These are phyloP conservation scores for Menura novaehollandiae DNA, from an alignment of 2,113 vertebrate genomes.

Conservation along the genomic window DNA sequence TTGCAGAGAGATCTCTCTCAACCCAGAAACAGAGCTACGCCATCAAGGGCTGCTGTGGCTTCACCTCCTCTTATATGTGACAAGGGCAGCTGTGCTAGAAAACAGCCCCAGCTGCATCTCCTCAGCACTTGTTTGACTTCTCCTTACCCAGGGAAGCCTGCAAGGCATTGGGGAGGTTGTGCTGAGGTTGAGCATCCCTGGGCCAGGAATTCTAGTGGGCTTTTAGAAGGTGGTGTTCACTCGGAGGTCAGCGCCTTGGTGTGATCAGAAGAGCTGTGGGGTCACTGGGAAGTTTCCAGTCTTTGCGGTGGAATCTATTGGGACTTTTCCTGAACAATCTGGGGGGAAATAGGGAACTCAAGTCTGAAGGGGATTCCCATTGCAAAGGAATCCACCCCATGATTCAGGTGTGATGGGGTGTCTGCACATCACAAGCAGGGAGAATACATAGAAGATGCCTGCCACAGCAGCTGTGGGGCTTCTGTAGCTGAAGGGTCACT, in stretches of 20 bases:
- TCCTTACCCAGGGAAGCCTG: neutral
- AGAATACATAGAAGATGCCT: neutral
- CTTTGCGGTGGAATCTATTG: neutral
- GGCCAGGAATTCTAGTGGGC: neutral
- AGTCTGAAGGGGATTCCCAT: neutral
- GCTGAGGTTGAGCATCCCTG: neutral
- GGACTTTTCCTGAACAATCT: neutral
- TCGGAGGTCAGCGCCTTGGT: neutral
- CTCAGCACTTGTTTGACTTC: neutral
- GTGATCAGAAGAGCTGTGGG: neutral
- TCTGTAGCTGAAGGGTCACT: neutral
- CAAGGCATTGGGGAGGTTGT: neutral
- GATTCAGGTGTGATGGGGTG: neutral
- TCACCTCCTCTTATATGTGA: neutral
- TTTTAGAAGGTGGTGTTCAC: neutral
- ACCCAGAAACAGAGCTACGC: neutral
- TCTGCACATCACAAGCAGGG: neutral
- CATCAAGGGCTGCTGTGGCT: neutral
- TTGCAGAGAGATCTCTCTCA: rapidly evolving
- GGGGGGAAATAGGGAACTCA: neutral
- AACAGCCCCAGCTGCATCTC: neutral
- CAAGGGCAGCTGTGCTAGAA: neutral
- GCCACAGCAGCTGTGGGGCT: neutral
- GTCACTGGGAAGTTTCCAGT: neutral
- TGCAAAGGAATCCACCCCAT: neutral